phyloP scores from a whole-genome alignment of 2,113 vertebrate genomes.

The Choloepus hoffmanni region DNA sequence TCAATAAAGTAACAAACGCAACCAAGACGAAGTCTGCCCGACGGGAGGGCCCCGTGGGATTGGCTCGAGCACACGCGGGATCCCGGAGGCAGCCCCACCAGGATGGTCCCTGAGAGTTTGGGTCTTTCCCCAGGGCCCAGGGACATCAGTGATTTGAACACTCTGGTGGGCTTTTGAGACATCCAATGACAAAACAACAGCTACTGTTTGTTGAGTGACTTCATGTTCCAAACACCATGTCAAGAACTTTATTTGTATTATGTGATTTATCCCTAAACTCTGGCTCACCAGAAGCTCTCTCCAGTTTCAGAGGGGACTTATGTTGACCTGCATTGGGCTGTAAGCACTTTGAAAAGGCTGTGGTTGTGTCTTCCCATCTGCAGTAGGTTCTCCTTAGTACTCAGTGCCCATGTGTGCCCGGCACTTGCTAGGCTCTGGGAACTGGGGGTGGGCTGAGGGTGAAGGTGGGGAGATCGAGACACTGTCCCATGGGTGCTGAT shows the following conservation, averaged over 20 bases:
- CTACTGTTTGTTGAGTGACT: too few relatives aligned
- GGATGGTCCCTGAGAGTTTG: neutral
- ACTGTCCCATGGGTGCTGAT: neutral
- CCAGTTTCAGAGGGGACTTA: neutral
- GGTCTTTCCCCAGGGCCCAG: neutral
- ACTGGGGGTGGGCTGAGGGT: rapidly evolving
- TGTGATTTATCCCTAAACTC: rapidly evolving
- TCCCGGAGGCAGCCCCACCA: neutral
- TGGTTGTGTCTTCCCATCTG: neutral
- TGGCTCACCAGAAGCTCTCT: neutral
- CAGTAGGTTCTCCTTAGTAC: neutral
- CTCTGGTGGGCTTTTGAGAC: neutral
- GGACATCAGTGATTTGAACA: neutral
- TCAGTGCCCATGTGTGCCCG: neutral
- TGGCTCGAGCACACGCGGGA: too few relatives aligned
- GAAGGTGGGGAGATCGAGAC: neutral
- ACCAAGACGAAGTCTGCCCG: neutral
- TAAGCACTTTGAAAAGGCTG: neutral
- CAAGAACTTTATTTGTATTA: rapidly evolving
- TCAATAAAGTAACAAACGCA: neutral
- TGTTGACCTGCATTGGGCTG: neutral
- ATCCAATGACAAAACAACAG: neutral
- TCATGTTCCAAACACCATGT: rapidly evolving
- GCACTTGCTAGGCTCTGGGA: rapidly evolving
- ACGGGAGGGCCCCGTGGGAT: neutral